Conservation (phyloP, 2,797 vertebrate genomes). For the Tinamus major region DNA sequence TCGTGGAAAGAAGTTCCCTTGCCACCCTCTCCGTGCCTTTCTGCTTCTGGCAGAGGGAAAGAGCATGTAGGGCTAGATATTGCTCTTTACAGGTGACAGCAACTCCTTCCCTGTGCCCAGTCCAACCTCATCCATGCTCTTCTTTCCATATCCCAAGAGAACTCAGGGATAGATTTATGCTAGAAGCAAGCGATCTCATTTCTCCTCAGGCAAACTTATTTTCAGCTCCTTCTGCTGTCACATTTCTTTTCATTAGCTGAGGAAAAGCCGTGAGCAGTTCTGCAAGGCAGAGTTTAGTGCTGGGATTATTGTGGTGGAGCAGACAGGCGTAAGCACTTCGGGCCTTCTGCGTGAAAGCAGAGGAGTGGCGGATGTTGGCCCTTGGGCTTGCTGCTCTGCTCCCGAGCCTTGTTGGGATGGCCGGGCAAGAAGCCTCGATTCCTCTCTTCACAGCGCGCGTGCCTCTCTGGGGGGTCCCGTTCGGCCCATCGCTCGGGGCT, state of each 20-base stretch:
- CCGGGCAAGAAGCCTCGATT: neutral
- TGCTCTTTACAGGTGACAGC: rapidly evolving
- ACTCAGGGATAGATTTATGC: neutral
- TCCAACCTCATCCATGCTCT: neutral
- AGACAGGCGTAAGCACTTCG: rapidly evolving
- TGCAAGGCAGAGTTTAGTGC: neutral
- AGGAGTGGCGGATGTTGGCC: neutral
- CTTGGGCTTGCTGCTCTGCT: neutral
- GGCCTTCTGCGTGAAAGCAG: rapidly evolving
- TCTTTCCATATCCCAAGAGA: neutral
- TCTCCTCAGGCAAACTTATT: neutral
- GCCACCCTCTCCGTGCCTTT: neutral
- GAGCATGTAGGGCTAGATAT: neutral
- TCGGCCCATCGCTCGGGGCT: neutral
- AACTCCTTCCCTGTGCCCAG: neutral
- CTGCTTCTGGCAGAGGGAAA: rapidly evolving
- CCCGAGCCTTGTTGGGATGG: neutral
- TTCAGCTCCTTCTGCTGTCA: neutral
- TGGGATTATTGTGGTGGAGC: neutral
- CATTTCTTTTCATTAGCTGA: neutral
- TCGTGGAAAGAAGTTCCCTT: neutral
- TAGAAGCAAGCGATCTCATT: neutral
- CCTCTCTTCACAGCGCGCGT: no score
- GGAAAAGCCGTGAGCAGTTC: neutral
- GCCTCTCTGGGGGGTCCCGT: neutral